These are phyloP conservation scores for Trissolcus basalis DNA, from an alignment of 1,140 invertebrate species.

Conservation along the genomic window DNA sequence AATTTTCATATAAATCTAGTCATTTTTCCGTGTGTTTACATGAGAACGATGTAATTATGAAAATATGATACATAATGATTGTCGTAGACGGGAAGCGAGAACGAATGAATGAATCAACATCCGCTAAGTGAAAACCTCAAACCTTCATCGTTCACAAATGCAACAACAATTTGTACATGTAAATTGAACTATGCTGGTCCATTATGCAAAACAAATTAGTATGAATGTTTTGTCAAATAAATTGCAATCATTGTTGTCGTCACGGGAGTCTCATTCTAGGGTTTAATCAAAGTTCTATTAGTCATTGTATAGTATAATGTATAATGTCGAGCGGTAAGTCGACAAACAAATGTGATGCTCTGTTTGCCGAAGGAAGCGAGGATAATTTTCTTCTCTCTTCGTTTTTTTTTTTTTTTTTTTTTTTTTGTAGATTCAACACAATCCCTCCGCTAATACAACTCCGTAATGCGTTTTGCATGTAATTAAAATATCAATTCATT, in stretches of 20 bases:
- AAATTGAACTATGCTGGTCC: not conserved
- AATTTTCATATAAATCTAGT: too few relatives aligned
- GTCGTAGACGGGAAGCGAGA: too few relatives aligned
- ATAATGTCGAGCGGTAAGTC: not conserved
- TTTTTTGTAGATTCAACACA: too few relatives aligned
- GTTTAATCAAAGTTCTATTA: slow-evolving; percentile 17
- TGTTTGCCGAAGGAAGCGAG: slow-evolving; percentile 5
- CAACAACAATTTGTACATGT: not conserved
- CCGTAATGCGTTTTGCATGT: slow-evolving; percentile 1
- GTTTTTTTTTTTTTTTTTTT: too few relatives aligned
- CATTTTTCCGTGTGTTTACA: too few relatives aligned
- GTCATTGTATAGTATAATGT: slow-evolving; percentile 11
- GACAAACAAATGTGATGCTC: slow-evolving; percentile 8
- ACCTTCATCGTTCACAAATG: not conserved
- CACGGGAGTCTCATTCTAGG: not conserved
- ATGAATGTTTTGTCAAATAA: slow-evolving; percentile 16
- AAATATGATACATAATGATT: too few relatives aligned
- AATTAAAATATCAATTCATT: slow-evolving; percentile 22
- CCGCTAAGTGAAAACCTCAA: too few relatives aligned
- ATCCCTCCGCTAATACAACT: slow-evolving; percentile 1
- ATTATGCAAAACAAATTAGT: slow-evolving; percentile 21
- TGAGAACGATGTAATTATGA: too few relatives aligned
- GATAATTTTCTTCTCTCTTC: not conserved
- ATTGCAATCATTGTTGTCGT: slow-evolving; percentile 13
- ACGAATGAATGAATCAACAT: too few relatives aligned